Base-by-base conservation (phyloP, 2,888 invertebrate genomes). In the Baronia brevicornis region DNA sequence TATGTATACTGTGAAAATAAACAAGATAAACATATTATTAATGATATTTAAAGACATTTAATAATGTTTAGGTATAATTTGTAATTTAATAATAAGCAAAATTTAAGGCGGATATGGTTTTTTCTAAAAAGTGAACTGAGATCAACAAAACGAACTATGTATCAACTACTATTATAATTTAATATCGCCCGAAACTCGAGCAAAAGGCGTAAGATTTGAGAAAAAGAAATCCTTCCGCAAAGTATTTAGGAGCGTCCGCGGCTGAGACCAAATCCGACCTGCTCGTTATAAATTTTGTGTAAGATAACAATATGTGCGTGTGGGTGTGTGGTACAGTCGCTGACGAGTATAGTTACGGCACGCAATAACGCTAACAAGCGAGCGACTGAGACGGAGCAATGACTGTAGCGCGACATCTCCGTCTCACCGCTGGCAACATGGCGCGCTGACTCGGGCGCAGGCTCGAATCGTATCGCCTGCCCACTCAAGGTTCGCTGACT, bases 401-500 rank as follows among this genome's bases (percentile, higher is more conserved):
- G 35, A 31, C 44, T 52, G 61, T 73, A 71, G 51, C 53, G 71
- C 72, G 61, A 19, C 41, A 42, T 82, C 72, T 35, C 62, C 33
- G 36, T 75, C 54, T 44, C 38, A 57, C 73, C 64, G 65, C 59
- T 67, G 70, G 71, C 78, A 84, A 79, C 73, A 82, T 84, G 84
- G 84, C 82, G 79, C 72, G 73, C 64, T 67, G 77, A 78, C 80
- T 80, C 82, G 86, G 87, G 88, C 88, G 88, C 88, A 88, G 86
- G 79, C 87, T 88, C 88, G 86, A 78, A 79, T 79, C 80, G 78
- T 80, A 84, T 84, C 80, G 84, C 80, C 84, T 80, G 79, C 85
- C 87, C 86, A 88, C 88, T 88, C 85, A 85, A 85, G 84, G 85
- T 85, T 85, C 85, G 85, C 84, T 84, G 84, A 85, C 85, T 85